Percentiles rank a stretch among this genome's conserved stretches.
Evolutionary conservation across 2,797 vertebrate genomes (phyloP).

Genomic region (Steatocranus sp.): DNA sequence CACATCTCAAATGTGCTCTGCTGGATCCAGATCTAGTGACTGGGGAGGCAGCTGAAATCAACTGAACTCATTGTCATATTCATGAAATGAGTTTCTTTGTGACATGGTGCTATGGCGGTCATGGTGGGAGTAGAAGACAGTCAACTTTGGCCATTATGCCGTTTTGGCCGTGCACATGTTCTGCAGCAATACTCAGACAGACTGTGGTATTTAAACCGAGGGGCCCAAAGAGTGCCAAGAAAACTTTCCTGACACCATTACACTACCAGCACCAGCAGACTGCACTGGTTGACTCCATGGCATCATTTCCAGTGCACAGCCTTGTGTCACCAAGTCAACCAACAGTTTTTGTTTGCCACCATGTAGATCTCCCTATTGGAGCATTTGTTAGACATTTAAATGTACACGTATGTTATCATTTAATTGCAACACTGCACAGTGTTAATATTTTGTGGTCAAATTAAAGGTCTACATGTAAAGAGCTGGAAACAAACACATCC

Average conservation of each 20-base stretch:
- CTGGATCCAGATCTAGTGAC: not conserved
- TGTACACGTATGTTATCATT: not conserved
- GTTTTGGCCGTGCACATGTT: not conserved
- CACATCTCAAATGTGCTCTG: not conserved
- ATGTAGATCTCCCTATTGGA: not conserved
- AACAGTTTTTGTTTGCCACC: not conserved
- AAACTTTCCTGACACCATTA: not conserved
- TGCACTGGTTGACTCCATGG: not conserved
- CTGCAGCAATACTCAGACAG: not conserved
- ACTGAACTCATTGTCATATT: not conserved
- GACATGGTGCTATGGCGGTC: not conserved
- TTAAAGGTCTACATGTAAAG: not conserved
- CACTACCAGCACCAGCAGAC: not conserved
- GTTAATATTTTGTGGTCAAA: not conserved
- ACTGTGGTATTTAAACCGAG: not conserved
- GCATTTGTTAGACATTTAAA: not conserved
- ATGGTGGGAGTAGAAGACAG: not conserved
- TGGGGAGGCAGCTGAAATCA: not conserved
- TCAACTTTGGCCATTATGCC: not conserved
- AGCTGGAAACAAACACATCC: not conserved
- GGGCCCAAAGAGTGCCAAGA: not conserved
- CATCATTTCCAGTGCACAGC: not conserved
- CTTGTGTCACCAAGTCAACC: not conserved
- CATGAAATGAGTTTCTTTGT: not conserved
- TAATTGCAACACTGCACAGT: not conserved